Evolutionary conservation across 2,113 vertebrate genomes (phyloP).

Genomic region (Mugil cephalus): DNA sequence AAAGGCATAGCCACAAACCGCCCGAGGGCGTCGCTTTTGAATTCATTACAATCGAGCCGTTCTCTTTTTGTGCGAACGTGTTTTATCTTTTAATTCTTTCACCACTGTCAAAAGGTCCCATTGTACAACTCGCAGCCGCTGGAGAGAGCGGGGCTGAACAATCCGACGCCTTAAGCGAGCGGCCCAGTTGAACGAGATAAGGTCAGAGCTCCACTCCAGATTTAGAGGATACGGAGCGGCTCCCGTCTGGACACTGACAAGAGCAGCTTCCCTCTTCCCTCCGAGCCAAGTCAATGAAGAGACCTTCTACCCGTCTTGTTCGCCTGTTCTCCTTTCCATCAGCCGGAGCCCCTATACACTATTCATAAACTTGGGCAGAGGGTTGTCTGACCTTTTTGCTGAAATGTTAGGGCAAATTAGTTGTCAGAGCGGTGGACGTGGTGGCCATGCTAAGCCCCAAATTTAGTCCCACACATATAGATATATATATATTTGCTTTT

Average conservation of each 20-base stretch:
- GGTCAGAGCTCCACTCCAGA: constrained; percentile 55
- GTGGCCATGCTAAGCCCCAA: constrained; percentile 64
- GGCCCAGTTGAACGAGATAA: constrained; percentile 53
- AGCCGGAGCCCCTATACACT: constrained; percentile 60
- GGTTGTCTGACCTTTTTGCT: constrained; percentile 82
- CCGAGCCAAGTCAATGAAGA: constrained; percentile 64
- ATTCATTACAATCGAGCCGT: constrained; percentile 33
- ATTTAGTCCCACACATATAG: constrained; percentile 11
- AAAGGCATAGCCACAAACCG: constrained; percentile 47
- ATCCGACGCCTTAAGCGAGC: constrained; percentile 36
- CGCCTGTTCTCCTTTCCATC: constrained; percentile 47
- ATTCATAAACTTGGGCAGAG: constrained; percentile 75
- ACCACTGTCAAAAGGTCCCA: constrained; percentile 37
- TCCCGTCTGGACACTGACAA: constrained; percentile 73
- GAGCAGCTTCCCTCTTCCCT: constrained; percentile 34
- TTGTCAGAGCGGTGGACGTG: constrained; percentile 76
- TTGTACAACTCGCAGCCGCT: constrained; percentile 39
- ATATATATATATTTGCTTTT: constrained; percentile 1
- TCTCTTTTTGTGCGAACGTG: neutral
- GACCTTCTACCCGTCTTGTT: constrained; percentile 68
- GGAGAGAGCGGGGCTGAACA: constrained; percentile 38
- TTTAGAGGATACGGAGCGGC: constrained; percentile 53
- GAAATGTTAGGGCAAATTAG: constrained; percentile 84
- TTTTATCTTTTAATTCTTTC: constrained; percentile 33
- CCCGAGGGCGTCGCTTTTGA: constrained; percentile 33